Evolutionary conservation across 2,113 vertebrate genomes (phyloP).

Genomic region (Prionailurus bengalensis): DNA sequence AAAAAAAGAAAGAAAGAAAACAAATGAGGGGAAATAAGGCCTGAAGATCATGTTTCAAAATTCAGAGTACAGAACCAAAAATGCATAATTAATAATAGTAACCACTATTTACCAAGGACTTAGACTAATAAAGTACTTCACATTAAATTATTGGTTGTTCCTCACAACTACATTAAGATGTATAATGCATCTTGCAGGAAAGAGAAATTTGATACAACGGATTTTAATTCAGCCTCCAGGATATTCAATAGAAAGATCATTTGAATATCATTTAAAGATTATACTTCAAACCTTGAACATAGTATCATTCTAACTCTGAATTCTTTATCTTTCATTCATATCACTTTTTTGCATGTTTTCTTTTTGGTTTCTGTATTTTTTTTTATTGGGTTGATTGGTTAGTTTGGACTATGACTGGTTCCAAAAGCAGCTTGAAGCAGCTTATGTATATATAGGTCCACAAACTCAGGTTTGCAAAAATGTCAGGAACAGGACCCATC

Average conservation of each 20-base stretch:
- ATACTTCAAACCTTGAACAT: background rate
- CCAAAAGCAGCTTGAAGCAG: background rate
- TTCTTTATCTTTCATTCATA: background rate
- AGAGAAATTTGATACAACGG: conserved; percentile 19
- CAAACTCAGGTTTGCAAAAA: background rate
- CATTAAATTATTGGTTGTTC: background rate
- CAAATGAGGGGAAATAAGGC: background rate
- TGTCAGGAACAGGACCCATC: background rate
- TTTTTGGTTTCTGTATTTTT: background rate
- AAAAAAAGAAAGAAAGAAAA: background rate
- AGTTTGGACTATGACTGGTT: background rate
- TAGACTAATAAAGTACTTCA: conserved; percentile 14
- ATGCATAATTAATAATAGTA: conserved; percentile 22
- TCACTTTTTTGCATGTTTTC: background rate
- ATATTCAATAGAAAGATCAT: background rate
- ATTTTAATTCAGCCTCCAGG: conserved; percentile 52
- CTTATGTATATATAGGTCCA: background rate
- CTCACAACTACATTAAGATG: background rate
- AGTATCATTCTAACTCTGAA: background rate
- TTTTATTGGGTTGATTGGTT: background rate
- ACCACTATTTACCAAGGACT: background rate
- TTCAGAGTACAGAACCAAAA: conserved; percentile 22
- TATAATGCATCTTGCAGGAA: conserved; percentile 41
- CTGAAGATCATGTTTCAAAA: conserved; percentile 17
- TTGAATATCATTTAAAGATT: conserved; percentile 47